These are phyloP conservation scores for Myiozetetes cayanensis DNA, from an alignment of 2,113 vertebrate genomes.

Conservation along the genomic window DNA sequence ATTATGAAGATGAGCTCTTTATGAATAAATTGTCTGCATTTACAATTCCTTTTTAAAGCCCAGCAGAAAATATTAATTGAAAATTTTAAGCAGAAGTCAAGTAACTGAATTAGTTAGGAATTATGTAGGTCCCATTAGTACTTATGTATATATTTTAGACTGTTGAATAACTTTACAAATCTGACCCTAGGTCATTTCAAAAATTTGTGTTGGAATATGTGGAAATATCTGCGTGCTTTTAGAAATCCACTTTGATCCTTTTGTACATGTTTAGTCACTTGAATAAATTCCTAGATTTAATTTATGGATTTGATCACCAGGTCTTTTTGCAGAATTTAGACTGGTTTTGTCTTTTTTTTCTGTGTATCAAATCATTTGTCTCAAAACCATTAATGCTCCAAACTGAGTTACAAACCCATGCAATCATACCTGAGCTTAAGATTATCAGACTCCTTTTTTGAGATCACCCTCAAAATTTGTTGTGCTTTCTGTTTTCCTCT, in stretches of 20 bases:
- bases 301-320: neutral
- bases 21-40: slow-evolving; percentile 17
- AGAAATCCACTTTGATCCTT: neutral
- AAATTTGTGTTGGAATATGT: neutral
- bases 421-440: neutral
- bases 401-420: neutral
- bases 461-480: neutral
- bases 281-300: neutral
- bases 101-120: slow-evolving; percentile 4
- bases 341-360: neutral
- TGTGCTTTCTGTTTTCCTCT: neutral
- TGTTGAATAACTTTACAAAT: neutral
- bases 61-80: neutral
- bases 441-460: neutral
- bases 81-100: neutral
- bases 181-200: neutral
- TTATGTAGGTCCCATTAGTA: neutral
- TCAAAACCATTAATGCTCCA: neutral
- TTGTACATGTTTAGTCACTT: neutral
- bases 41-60: slow-evolving; percentile 1
- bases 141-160: neutral
- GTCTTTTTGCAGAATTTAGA: neutral
- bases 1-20: neutral
- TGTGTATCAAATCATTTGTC: neutral
- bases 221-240: neutral